Conservation (phyloP, 2,888 invertebrate species). For the Aphelenchoides bicaudatus region DNA sequence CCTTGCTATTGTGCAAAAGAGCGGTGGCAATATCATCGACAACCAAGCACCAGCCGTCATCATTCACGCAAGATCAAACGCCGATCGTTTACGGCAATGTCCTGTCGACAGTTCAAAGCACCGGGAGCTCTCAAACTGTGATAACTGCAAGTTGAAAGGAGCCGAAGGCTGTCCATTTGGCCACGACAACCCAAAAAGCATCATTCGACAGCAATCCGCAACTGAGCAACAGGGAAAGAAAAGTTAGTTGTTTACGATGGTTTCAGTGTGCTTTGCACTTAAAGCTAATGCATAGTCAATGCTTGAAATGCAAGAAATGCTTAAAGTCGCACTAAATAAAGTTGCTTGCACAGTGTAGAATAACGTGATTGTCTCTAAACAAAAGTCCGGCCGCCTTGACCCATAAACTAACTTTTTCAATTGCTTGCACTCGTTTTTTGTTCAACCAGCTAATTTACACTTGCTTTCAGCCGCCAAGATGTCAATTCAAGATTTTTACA, state of each 20-base stretch:
- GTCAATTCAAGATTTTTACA: constrained; percentile 77
- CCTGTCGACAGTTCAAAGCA: constrained; percentile 27
- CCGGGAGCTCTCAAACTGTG: constrained; percentile 26
- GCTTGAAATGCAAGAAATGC: no score
- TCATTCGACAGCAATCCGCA: constrained; percentile 1
- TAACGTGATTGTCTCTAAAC: no score
- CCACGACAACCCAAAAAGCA: background rate
- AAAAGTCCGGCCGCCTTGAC: no score
- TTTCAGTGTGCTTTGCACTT: no score
- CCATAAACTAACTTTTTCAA: no score
- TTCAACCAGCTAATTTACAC: constrained; percentile 3
- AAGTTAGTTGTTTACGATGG: no score
- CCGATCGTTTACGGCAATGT: no score
- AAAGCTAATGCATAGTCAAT: no score
- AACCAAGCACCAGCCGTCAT: constrained; percentile 14
- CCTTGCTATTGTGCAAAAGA: constrained; percentile 17
- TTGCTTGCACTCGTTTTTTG: background rate
- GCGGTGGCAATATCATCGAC: constrained; percentile 16
- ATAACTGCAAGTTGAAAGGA: constrained; percentile 28
- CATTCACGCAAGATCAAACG: no score
- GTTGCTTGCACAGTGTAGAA: no score
- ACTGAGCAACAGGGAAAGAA: constrained; percentile 3
- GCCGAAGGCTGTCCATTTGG: constrained; percentile 28
- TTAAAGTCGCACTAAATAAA: no score
- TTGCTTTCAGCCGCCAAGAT: constrained; percentile 60